Conservation (phyloP, 2,888 invertebrate genomes). For the Machimus rusticus region DNA sequence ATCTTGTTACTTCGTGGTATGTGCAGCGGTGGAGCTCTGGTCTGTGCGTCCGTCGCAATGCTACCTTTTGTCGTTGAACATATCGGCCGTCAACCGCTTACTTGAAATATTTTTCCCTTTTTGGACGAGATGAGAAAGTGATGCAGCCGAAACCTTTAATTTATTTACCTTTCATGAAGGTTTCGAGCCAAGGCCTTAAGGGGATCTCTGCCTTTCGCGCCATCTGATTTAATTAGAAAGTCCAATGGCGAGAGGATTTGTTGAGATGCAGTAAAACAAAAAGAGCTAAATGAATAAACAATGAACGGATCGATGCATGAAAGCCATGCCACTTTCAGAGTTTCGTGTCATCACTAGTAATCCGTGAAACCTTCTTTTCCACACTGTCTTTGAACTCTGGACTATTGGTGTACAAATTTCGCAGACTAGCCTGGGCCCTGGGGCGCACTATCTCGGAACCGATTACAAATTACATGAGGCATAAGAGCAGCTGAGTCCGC, state of each 20-base stretch:
- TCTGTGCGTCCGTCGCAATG: background rate
- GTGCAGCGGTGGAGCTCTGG: background rate
- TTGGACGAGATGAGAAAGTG: slow-evolving; percentile 33
- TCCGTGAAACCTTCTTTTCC: background rate
- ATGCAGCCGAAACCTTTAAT: slow-evolving; percentile 37
- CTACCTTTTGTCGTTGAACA: slow-evolving; percentile 4
- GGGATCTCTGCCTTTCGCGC: background rate
- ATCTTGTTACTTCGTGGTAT: slow-evolving; percentile 26
- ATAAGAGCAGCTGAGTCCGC: background rate
- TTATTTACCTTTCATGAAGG: slow-evolving; percentile 35
- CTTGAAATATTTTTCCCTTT: slow-evolving; percentile 21
- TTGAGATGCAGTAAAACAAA: background rate
- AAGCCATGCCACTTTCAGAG: background rate
- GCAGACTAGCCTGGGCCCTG: background rate
- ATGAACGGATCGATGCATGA: background rate
- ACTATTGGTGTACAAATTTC: slow-evolving; percentile 31
- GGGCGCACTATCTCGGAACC: slow-evolving; percentile 27
- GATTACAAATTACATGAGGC: slow-evolving; percentile 40
- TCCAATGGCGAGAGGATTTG: background rate
- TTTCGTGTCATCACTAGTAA: background rate
- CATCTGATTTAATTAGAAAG: slow-evolving; percentile 39
- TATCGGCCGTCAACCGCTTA: slow-evolving; percentile 31
- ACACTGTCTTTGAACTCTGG: background rate
- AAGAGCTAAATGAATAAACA: background rate
- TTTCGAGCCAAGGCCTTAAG: background rate